Percentiles rank a stretch among this genome's conserved stretches.
phyloP scores from a whole-genome alignment of 2,797 vertebrate species.

The Potorous gilbertii region DNA sequence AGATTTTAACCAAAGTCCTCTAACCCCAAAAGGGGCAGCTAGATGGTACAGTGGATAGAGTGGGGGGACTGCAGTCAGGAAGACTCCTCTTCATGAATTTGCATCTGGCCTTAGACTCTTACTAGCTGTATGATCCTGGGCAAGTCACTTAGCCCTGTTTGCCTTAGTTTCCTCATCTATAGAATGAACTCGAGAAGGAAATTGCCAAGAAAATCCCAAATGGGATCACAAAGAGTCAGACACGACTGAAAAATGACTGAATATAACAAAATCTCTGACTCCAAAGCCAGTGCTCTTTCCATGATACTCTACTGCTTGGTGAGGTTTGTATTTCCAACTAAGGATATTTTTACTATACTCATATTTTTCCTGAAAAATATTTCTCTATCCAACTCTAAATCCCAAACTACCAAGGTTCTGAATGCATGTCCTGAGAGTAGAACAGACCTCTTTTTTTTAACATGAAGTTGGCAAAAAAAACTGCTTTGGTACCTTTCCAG shows the following conservation, averaged over 20 bases:
- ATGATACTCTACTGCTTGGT: neutral
- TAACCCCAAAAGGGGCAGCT: neutral
- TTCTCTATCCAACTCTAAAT: neutral
- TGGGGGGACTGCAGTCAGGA: too few species aligned
- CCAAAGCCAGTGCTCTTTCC: neutral
- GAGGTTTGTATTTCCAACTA: neutral
- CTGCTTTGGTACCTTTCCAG: neutral
- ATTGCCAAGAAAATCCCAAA: neutral
- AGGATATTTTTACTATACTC: neutral
- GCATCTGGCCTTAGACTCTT: neutral
- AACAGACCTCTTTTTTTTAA: neutral
- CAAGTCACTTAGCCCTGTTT: neutral
- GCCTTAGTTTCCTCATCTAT: neutral
- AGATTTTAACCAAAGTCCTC: neutral
- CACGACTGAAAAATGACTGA: neutral
- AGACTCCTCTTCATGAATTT: neutral
- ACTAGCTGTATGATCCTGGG: neutral
- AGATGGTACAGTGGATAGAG: too few species aligned
- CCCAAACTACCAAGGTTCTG: neutral
- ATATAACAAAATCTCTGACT: neutral
- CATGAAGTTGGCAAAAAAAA: neutral
- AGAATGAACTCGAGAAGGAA: neutral
- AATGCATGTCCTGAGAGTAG: neutral
- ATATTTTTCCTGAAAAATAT: neutral
- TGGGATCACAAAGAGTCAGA: neutral